Conservation (phyloP, 92 coral and sea anemone genomes). For the Parazoanthus swiftii region DNA sequence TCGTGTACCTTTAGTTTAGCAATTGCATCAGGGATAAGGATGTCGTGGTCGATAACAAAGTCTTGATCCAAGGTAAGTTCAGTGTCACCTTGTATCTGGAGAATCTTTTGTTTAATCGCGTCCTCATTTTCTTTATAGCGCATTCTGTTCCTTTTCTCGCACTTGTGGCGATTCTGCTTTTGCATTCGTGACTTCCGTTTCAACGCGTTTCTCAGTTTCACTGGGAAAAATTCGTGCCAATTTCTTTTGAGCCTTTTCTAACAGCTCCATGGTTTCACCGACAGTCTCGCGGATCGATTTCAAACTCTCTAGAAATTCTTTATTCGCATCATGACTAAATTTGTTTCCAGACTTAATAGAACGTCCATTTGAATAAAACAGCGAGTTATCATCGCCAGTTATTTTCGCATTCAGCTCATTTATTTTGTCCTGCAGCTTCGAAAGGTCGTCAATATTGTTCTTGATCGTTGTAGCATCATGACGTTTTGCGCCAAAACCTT, state of each 20-base stretch:
- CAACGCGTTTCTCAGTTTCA: slow-evolving; percentile 52
- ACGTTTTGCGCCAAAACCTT: slow-evolving; percentile 48
- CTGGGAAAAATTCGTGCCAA: slow-evolving; percentile 55
- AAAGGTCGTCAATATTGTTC: slow-evolving; percentile 55
- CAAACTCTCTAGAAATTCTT: slow-evolving; percentile 50
- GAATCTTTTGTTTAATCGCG: slow-evolving; percentile 56
- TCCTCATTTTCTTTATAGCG: slow-evolving; percentile 47
- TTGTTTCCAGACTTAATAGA: slow-evolving; percentile 44
- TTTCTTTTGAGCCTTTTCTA: slow-evolving; percentile 64
- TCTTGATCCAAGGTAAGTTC: slow-evolving; percentile 30
- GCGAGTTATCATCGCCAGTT: slow-evolving; percentile 53
- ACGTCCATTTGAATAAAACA: slow-evolving; percentile 48
- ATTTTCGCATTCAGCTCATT: slow-evolving; percentile 51
- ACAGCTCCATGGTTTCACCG: slow-evolving; percentile 62
- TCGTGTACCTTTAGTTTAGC: slow-evolving; percentile 25
- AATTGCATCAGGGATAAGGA: slow-evolving; percentile 21
- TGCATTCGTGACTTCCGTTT: slow-evolving; percentile 60
- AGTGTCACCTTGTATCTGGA: slow-evolving; percentile 49
- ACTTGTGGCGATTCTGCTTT: slow-evolving; percentile 63
- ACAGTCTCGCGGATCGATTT: slow-evolving; percentile 45
- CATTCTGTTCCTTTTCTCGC: slow-evolving; percentile 55
- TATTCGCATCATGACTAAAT: slow-evolving; percentile 47
- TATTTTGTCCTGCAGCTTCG: slow-evolving; percentile 48
- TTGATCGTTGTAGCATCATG: slow-evolving; percentile 53
- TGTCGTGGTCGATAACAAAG: slow-evolving; percentile 28